Conservation (phyloP, 2,797 vertebrate genomes). For the Sphaeramia orbicularis region DNA sequence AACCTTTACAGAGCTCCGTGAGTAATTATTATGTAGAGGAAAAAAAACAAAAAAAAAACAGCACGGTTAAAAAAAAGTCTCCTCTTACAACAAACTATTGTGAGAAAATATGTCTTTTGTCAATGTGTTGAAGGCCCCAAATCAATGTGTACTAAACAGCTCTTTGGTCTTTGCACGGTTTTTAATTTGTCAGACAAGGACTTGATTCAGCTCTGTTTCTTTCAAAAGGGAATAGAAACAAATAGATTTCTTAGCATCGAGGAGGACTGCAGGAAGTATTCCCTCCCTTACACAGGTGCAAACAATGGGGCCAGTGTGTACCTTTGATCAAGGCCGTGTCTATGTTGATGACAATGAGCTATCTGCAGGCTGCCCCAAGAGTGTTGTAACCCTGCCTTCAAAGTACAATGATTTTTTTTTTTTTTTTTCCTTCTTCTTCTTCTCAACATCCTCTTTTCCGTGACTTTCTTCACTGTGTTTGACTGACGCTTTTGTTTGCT, state of each 20-base stretch:
- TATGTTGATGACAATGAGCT: conserved; percentile 75
- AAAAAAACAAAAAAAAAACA: conserved; percentile 45
- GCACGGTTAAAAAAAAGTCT: conserved; percentile 57
- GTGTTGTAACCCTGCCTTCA: conserved; percentile 71
- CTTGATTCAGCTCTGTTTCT: conserved; percentile 59
- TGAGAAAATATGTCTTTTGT: conserved; percentile 63
- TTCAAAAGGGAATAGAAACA: conserved; percentile 70
- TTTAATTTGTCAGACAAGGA: conserved; percentile 76
- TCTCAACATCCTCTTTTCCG: conserved; percentile 45
- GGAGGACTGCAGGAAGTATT: conserved; percentile 44
- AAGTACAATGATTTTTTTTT: conserved; percentile 60
- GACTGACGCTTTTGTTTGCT: conserved; percentile 47
- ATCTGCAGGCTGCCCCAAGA: conserved; percentile 66
- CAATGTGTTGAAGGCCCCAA: conserved; percentile 50
- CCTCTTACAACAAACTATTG: conserved; percentile 57
- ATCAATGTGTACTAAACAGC: conserved; percentile 68
- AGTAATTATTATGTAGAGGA: conserved; percentile 45
- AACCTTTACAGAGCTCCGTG: conserved; percentile 44
- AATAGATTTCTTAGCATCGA: conserved; percentile 51
- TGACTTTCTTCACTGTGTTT: conserved; percentile 44
- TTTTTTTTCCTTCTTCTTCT: too few relatives aligned
- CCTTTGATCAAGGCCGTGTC: conserved; percentile 76
- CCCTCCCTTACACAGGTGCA: conserved; percentile 42
- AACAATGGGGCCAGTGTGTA: conserved; percentile 62
- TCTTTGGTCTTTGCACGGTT: conserved; percentile 72